phyloP scores from a whole-genome alignment of 1,140 invertebrate species.

The Diorhabda elongata region DNA sequence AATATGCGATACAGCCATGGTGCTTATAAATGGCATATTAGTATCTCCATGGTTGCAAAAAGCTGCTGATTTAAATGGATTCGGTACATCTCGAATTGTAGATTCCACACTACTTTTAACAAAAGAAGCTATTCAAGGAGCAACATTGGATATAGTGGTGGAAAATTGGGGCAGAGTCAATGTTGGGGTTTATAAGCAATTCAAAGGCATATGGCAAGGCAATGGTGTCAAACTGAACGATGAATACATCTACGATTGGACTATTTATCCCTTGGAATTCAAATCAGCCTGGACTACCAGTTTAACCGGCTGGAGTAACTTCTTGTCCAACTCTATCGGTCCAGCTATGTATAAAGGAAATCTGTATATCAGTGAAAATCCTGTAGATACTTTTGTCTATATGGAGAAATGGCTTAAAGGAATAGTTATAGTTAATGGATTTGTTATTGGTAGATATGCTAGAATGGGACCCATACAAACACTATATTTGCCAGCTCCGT shows the following conservation, averaged over 20 bases:
- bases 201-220: constrained; percentile 29
- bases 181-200: constrained; percentile 50
- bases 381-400: constrained; percentile 38
- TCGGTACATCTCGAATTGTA: constrained; percentile 49
- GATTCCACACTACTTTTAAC: constrained; percentile 37
- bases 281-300: constrained; percentile 45
- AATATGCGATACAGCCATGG: constrained; percentile 53
- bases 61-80: constrained; percentile 41
- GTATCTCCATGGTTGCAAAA: constrained; percentile 41
- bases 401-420: constrained; percentile 53
- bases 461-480: constrained; percentile 55
- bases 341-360: constrained; percentile 23
- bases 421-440: constrained; percentile 60
- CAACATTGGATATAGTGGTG: constrained; percentile 53
- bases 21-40: constrained; percentile 48
- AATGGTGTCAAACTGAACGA: constrained; percentile 17
- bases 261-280: constrained; percentile 54
- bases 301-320: constrained; percentile 26
- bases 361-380: constrained; percentile 14
- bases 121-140: constrained; percentile 27
- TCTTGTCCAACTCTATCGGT: constrained; percentile 17
- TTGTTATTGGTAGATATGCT: constrained; percentile 59
- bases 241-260: constrained; percentile 45
- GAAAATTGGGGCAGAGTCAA: constrained; percentile 59
- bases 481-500: constrained; percentile 56